These are phyloP conservation scores for Phyllotis vaccarum DNA, from an alignment of 2,797 vertebrate species.

Conservation along the genomic window DNA sequence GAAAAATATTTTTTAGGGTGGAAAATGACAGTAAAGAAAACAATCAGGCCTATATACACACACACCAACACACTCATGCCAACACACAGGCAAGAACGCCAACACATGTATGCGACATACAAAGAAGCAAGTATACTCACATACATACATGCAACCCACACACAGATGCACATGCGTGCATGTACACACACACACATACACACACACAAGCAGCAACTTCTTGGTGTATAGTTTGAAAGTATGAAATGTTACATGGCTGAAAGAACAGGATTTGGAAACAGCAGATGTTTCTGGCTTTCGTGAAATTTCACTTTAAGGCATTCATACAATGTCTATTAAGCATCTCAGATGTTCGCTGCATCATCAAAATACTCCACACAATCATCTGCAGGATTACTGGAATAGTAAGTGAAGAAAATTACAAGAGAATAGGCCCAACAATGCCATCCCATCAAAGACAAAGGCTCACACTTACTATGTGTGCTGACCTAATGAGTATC, in stretches of 20 bases:
- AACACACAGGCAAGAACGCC: not conserved
- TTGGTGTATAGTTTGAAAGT: not conserved
- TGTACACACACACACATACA: not conserved
- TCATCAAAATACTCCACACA: not conserved
- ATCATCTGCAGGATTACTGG: not conserved
- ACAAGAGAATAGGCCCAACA: not conserved
- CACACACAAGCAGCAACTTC: not conserved
- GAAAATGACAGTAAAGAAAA: not conserved
- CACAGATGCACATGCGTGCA: not conserved
- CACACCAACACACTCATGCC: not conserved
- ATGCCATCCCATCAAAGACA: not conserved
- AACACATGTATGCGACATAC: not conserved
- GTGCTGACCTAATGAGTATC: not conserved
- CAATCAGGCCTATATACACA: not conserved
- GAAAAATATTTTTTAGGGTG: not conserved
- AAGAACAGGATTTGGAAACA: not conserved
- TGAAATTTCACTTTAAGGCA: not conserved
- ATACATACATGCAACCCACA: not conserved
- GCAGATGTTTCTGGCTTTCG: not conserved
- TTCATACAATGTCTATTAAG: not conserved
- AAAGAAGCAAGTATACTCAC: not conserved
- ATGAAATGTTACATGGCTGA: not conserved
- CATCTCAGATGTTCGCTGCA: not conserved
- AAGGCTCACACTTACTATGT: not conserved
- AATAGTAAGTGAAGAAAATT: not conserved